Conservation (phyloP, 2,113 vertebrate genomes). For the Copsychus sechellarum region DNA sequence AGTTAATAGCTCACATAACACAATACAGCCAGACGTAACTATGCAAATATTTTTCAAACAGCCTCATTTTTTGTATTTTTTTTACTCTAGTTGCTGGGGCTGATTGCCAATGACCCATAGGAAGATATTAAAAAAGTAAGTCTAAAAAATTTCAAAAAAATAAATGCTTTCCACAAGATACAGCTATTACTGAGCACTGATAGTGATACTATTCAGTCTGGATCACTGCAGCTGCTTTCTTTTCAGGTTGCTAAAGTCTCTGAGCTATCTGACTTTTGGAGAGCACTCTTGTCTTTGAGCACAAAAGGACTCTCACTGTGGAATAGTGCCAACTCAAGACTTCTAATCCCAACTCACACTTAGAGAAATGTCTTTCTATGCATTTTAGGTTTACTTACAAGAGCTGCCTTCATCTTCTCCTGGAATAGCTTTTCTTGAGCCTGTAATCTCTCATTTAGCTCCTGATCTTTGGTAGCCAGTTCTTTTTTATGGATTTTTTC, state of each 20-base stretch:
- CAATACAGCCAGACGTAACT: neutral
- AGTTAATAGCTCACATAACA: neutral
- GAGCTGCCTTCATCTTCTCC: conserved; percentile 79
- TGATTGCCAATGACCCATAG: neutral
- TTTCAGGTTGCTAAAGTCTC: neutral
- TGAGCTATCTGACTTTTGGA: neutral
- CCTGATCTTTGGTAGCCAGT: conserved; percentile 83
- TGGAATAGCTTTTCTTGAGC: conserved; percentile 67
- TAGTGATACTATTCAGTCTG: neutral
- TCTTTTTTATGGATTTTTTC: conserved; percentile 82
- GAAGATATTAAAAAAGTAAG: neutral
- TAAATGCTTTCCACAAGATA: neutral
- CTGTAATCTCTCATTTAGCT: conserved; percentile 72
- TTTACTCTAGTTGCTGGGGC: neutral
- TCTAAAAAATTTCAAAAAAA: neutral
- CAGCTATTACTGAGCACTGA: neutral
- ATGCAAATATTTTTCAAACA: neutral
- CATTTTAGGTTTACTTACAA: conserved; percentile 74
- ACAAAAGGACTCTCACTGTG: neutral
- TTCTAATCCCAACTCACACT: neutral
- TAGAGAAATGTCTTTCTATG: neutral
- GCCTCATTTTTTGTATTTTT: neutral
- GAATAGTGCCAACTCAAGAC: neutral
- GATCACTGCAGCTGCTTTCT: neutral
- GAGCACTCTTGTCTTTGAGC: neutral